Base-by-base conservation (phyloP, 2,113 vertebrate genomes). In the Panthera leo region DNA sequence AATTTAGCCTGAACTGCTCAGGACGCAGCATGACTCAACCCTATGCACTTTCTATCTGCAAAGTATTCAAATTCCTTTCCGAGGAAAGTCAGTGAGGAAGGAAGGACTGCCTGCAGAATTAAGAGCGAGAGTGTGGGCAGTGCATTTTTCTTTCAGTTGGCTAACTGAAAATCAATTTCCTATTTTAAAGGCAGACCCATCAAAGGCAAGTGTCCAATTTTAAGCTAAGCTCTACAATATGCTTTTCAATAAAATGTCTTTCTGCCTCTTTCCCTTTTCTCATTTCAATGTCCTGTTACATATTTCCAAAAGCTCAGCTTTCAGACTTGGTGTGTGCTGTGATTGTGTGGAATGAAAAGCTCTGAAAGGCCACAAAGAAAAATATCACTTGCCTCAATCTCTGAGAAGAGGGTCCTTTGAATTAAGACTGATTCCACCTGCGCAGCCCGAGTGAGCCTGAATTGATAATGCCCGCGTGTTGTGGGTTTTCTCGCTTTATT, bases 131-230 rank as follows among this genome's bases (percentile, higher is more conserved):
- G 18, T 42, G 25, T 45, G 85, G 27, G 75, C 85, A 83, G 31
- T 71, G 68, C 76, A 73, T 94, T 97, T 96, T 85, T 58, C 85
- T 85, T 97, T 97, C 90, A 93, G 85, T 14, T 98, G 90, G 94
- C 97, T 98, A 98, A 98, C 93, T 95, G 84, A 96, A 96, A 98
- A 97, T 96, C 97, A 97, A 95, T 97, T 97, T 97, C 85, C 90
- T 93, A 68, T 98, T 97, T 98, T 97, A 93, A 97, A 97, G 95
- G 95, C 91, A 94, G 94, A 91, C 86, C 51, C 87, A 89, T 97
- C 97, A 96, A 98, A 98, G 71, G 89, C 93, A 98, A 98, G 94
- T 97, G 96, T 94, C 89, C 95, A 96, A 88, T 97, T 97, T 96
- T 90, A 70, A 97, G 55, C 80, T 95, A 87, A 96, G 48, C 67